Evolutionary conservation across 2,797 vertebrate genomes (phyloP), one percentile per base, ranked within the genome.

Genomic region (Limosa lapponica): DNA sequence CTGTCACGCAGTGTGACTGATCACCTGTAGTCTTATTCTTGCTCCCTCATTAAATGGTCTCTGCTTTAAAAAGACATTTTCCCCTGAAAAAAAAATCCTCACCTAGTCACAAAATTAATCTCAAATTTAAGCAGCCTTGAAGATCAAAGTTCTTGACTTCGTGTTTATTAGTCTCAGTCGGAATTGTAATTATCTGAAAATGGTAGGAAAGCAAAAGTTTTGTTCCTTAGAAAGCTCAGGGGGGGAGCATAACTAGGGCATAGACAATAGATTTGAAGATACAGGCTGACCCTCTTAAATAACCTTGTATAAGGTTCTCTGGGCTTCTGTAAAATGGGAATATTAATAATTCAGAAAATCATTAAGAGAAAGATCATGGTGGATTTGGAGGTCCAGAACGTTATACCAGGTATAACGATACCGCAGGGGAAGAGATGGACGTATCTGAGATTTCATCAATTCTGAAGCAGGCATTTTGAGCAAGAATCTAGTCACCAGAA

Each of bases 331-430:
- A 92, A 93, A 58, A 91, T 62, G 46, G 30, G 39, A 83, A n/a
- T 66, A 91, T 87, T 75, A 95, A 94, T 86, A 94, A 93, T 90
- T 90, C 66, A 93, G 57, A 84, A 90, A 83, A 78, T 36, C 66
- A 65, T 81, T 75, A 90, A 32, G 49, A 90, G 54, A 78, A 78
- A 37, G 17, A 84, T 80, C 84, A 55, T 25, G 32, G 41, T 91
- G 82, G 37, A 79, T 87, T 71, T 86, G 69, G 57, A 90, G 14
- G 61, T 79, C 39, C 65, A 75, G 83, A 91, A 92, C 41, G 86
- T 84, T 87, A 30, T 69, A 84, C 10, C n/a, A 72, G 57, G 49
- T 69, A 83, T 69, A 83, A 95, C 83, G 49, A 88, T 52, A 54
- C 32, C 3, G 1, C 49, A 81, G 34, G 10, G 16, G 46, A 71